Percentiles rank a stretch among this genome's conserved stretches.
These are phyloP conservation scores for Oreohelix idahoensis DNA, from an alignment of 1,140 invertebrate species.

Conservation along the genomic window DNA sequence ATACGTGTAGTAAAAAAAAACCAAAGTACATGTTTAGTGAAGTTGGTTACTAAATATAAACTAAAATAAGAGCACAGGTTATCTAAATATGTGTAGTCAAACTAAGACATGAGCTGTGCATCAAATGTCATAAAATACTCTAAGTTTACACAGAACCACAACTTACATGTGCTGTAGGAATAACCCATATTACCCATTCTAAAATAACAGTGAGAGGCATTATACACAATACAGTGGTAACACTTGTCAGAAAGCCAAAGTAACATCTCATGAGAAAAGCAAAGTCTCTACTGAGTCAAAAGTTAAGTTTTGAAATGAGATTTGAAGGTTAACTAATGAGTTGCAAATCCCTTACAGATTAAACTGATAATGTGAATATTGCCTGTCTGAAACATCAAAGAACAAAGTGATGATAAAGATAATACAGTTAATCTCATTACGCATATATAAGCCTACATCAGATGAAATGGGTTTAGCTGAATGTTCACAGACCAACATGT, in stretches of 20 bases:
- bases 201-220: neutral
- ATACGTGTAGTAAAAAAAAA: no score
- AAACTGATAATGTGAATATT: neutral
- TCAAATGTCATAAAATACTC: no score
- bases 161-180: constrained; percentile 3
- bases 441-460: neutral
- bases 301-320: neutral
- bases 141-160: neutral
- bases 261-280: neutral
- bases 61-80: no score
- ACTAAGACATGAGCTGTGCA: no score
- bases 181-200: neutral
- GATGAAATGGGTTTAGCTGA: neutral
- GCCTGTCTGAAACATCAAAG: neutral
- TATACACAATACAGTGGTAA: neutral
- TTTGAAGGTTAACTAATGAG: neutral
- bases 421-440: neutral
- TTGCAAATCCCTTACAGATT: neutral
- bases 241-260: neutral
- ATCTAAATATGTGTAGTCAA: no score
- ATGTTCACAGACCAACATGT: no score
- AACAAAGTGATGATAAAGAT: neutral
- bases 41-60: no score
- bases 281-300: neutral
- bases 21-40: no score